Base-by-base conservation (phyloP, 2,113 vertebrate genomes). In the Cheilinus undulatus region DNA sequence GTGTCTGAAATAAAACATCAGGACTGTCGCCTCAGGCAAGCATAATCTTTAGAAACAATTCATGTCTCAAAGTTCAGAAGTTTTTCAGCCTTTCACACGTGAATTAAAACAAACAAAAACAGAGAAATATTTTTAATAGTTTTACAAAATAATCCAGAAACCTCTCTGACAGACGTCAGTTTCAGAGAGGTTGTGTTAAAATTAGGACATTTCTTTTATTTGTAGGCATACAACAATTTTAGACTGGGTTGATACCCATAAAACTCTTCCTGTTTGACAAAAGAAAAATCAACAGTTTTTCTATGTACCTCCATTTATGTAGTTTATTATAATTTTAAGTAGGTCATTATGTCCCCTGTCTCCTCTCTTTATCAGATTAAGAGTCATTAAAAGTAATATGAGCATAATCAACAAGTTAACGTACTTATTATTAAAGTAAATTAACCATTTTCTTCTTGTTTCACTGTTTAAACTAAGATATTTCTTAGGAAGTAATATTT, bases 21-120 rank as follows among this genome's bases (percentile, higher is more conserved):
- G 36, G 36, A 24, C 32, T 6, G 23, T 70, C 10, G 46, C 56
- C 68, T 70, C 68, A 70, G 68, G 68, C 68, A 30, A 22, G 49
- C 46, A 5, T 27, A 22, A 2, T 58, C 54, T 50, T n/a, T 7
- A 40, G 19, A 69, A 40, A 6, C 17, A 19, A 28, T 36, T 58
- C 8, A 12, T 7, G 13, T 69, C 43, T 49, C 53, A 40, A 42
- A 50, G 54, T 59, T 69, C 62, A 58, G 46, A 38, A 17, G 32
- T 23, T 52, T n/a, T 42, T 45, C 38, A 43, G 17, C 24, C 26
- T 45, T 22, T 14, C 10, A 30, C 40, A 20, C 26, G 0, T 7
- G 14, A 4, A 32, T 3, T n/a, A n/a, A 32, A 34, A 34, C 1
- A 13, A 14, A 28, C 17, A 23, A 17, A 54, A 54, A 40, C 27